A percentile compares a stretch with the other conserved stretches of the same genome.
phyloP scores from a whole-genome alignment of 2,113 vertebrate species.

The Hassar affinis region DNA sequence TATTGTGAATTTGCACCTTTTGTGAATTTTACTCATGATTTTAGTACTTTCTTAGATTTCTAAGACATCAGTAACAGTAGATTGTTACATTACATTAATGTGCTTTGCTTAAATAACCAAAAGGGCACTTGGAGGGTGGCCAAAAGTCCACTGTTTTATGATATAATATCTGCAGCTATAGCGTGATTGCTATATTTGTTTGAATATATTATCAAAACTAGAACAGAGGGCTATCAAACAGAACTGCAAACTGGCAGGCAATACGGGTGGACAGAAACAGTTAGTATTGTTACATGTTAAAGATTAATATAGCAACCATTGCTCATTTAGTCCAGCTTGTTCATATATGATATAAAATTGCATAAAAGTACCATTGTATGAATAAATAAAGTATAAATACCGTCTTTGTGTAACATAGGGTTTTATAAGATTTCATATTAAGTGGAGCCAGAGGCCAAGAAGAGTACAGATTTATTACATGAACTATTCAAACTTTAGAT shows the following conservation, averaged over 20 bases:
- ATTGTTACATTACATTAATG: too few species aligned
- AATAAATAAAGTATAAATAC: not conserved
- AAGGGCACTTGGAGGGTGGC: too few species aligned
- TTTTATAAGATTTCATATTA: not conserved
- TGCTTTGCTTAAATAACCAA: too few species aligned
- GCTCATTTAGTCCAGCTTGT: not conserved
- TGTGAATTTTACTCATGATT: not conserved
- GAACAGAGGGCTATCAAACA: too few species aligned
- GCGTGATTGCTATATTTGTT: too few species aligned
- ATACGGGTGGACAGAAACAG: constrained; percentile 70
- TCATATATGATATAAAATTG: not conserved
- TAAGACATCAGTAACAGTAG: too few species aligned
- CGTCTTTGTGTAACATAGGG: not conserved
- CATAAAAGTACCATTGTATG: not conserved
- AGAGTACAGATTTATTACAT: too few species aligned
- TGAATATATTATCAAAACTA: too few species aligned
- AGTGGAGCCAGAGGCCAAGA: not conserved
- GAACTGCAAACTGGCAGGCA: too few species aligned
- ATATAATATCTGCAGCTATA: too few species aligned
- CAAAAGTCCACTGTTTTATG: too few species aligned
- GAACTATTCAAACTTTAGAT: not conserved
- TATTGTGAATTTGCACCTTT: not conserved
- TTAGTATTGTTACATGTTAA: constrained; percentile 69
- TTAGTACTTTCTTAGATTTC: not conserved
- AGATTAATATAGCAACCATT: not conserved